Evolutionary conservation across 2,797 vertebrate genomes (phyloP).

Genomic region (Propithecus deckenii): DNA sequence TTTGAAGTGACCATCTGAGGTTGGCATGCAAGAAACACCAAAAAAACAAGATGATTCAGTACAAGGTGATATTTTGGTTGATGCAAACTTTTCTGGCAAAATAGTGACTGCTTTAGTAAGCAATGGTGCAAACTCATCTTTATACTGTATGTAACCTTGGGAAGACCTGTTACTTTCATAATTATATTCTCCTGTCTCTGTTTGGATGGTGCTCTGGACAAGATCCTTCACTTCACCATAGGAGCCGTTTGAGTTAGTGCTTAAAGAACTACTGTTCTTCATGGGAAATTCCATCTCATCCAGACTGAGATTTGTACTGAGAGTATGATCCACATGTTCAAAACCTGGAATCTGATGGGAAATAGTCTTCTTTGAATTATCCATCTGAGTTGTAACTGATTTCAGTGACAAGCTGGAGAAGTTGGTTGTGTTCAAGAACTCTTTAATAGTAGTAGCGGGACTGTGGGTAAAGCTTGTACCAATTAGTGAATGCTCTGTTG

Average conservation of each 20-base stretch:
- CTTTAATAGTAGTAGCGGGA: neutral
- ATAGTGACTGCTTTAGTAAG: slow-evolving; percentile 32
- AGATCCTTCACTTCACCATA: neutral
- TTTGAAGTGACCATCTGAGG: slow-evolving; percentile 80
- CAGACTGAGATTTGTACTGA: neutral
- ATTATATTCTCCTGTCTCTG: neutral
- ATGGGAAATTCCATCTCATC: neutral
- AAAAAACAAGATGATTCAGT: slow-evolving; percentile 88
- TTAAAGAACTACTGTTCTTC: neutral
- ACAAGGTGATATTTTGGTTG: slow-evolving; percentile 81
- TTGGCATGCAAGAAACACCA: slow-evolving; percentile 88
- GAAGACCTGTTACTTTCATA: neutral
- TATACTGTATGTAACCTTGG: neutral
- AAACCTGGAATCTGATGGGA: neutral
- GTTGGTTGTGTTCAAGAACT: slow-evolving; percentile 46
- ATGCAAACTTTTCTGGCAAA: slow-evolving; percentile 65
- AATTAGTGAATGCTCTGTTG: slow-evolving; percentile 23
- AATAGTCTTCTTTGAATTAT: neutral
- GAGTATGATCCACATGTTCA: neutral
- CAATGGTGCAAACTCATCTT: neutral
- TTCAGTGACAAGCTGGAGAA: slow-evolving; percentile 32
- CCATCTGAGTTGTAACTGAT: slow-evolving; percentile 29
- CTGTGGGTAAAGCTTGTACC: slow-evolving; percentile 27
- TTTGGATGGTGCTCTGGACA: neutral
- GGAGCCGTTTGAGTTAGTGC: neutral